Conservation (phyloP, 1,140 invertebrate species). For the Parapsyche elsis region DNA sequence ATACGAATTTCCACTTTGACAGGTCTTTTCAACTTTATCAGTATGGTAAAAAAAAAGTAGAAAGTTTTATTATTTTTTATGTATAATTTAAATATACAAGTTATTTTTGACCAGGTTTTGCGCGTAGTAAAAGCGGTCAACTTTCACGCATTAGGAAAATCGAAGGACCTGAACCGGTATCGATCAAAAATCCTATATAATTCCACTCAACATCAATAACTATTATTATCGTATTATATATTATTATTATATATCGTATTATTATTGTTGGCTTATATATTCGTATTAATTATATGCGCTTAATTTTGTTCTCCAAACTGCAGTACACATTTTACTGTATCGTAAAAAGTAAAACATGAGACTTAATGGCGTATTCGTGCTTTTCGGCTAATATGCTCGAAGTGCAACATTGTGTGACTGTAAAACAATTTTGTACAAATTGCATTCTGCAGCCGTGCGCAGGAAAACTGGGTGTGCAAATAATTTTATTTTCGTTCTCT, state of each 20-base stretch:
- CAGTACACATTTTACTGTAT: neutral
- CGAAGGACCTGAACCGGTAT: no score
- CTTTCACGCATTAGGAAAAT: neutral
- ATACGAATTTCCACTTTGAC: neutral
- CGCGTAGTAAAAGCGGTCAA: neutral
- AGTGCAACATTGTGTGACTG: conserved; percentile 8
- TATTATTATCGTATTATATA: neutral
- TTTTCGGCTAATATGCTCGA: conserved; percentile 4
- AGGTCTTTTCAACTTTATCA: neutral
- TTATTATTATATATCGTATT: no score
- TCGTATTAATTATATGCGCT: no score
- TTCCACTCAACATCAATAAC: no score
- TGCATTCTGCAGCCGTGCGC: neutral
- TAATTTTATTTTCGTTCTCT: no score
- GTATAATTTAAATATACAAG: neutral
- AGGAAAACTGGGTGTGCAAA: neutral
- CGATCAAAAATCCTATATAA: no score
- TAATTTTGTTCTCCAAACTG: no score
- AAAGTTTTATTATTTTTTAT: neutral
- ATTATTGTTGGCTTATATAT: no score
- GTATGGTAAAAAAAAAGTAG: neutral
- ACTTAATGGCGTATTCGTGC: conserved; percentile 26
- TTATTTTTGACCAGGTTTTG: no score
- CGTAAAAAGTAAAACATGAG: neutral
- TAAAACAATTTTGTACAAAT: conserved; percentile 4